Evolutionary conservation across 2,888 invertebrate genomes (phyloP).

Genomic region (Dyspetes luteomarginatus): DNA sequence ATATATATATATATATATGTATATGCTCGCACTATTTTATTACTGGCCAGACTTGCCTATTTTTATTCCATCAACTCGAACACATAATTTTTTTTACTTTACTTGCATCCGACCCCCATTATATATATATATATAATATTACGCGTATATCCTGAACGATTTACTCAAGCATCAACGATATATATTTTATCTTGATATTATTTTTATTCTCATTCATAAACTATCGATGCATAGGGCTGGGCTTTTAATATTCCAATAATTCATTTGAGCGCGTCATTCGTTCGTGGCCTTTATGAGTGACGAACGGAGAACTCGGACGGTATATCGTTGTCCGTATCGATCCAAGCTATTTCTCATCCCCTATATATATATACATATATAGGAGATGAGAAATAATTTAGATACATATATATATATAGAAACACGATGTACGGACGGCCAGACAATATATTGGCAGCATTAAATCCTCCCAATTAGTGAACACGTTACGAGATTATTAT

Average conservation of each 20-base stretch:
- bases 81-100: no score
- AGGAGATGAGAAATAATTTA: no score
- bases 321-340: not conserved
- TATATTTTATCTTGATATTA: not conserved
- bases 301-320: not conserved
- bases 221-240: not conserved
- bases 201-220: not conserved
- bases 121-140: no score
- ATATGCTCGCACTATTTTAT: no score
- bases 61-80: no score
- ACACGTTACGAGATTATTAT: slow-evolving; percentile 36
- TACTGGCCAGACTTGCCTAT: no score
- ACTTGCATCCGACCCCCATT: no score
- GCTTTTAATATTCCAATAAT: not conserved
- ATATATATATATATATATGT: no score
- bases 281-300: not conserved
- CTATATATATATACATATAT: not conserved
- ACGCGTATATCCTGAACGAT: no score
- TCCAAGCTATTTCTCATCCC: not conserved
- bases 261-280: not conserved
- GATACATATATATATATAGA: not conserved
- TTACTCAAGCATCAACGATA: not conserved
- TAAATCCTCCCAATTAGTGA: slow-evolving; percentile 19
- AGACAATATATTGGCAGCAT: no score
- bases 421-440: not conserved